Evolutionary conservation across 2,888 invertebrate genomes (phyloP), one percentile per base, ranked within the genome.

Genomic region (Caenorhabditis wallacei): DNA sequence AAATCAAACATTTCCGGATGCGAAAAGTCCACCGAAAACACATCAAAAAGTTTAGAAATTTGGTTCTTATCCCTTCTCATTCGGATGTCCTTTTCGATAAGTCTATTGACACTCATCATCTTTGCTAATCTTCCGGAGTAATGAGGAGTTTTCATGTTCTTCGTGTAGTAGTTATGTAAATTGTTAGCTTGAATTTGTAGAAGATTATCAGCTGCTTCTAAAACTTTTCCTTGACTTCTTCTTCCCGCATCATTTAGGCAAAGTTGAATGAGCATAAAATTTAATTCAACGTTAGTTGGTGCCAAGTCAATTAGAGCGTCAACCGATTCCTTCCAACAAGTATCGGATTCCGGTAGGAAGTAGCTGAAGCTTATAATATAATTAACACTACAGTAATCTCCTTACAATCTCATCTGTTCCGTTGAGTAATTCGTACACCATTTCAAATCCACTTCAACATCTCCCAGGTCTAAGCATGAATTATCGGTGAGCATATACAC

Each of bases 61-160:
- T 57, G 11, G 10, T 43, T 35, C 26, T 51, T 48, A 37, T 75
- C 75, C 20, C 46, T 30, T 26, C 54, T 54, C 16, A 16, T 30
- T 11, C 43, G 72, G n/a, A 51, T n/a, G 10, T 43, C 69, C 24
- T 63, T 69, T 68, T 87, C 87, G 1, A 87, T 76, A 16, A 64
- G 48, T 18, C 79, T 78, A 43, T 78, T 74, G 30, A 87, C 76
- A 10, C 59, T 72, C 84, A 85, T 84, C 61, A 87, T 53, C 63
- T 83, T 70, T 11, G 79, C 59, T 10, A 87, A 66, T 48, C 85
- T 24, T 11, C 66, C 69, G 1, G 87, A 84, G 48, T 87, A 87
- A 35, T 84, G 75, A 0, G 80, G 48, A 26, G 59, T 68, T 46
- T 75, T 80, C 22, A 64, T n/a, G 1, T 69, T 70, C 3, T 79